A percentile compares a stretch with the other conserved stretches of the same genome.
Conservation (phyloP, 2,888 invertebrate species). For the Taphrorychus bicolor region DNA sequence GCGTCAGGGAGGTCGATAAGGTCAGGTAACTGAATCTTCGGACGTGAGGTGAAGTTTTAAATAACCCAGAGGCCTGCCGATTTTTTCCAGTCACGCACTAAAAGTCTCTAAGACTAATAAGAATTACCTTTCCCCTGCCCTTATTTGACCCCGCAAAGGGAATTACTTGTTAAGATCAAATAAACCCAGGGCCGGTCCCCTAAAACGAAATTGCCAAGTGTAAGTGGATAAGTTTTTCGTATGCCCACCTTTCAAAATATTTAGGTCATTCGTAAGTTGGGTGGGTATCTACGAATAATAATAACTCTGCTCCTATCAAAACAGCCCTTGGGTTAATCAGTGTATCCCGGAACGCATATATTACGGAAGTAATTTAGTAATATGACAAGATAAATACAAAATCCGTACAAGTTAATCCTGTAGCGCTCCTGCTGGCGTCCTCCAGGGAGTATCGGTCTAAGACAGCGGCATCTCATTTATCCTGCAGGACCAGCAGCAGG, state of each 20-base stretch:
- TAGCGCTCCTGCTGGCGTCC: slow-evolving; percentile 48
- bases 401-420: slow-evolving; percentile 56
- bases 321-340: slow-evolving; percentile 17
- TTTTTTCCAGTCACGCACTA: slow-evolving; percentile 50
- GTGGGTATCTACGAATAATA: neutral
- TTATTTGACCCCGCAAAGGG: slow-evolving; percentile 42
- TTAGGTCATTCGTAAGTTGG: neutral
- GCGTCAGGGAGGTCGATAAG: slow-evolving; percentile 27
- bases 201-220: slow-evolving; percentile 22
- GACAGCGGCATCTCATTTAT: slow-evolving; percentile 56
- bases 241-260: neutral
- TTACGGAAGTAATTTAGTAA: slow-evolving; percentile 56
- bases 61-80: slow-evolving; percentile 23
- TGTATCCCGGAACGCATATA: slow-evolving; percentile 40
- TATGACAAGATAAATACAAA: slow-evolving; percentile 59
- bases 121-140: slow-evolving; percentile 43
- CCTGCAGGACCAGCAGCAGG: slow-evolving; percentile 43
- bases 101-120: slow-evolving; percentile 50
- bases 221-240: slow-evolving; percentile 3
- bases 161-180: slow-evolving; percentile 40
- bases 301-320: slow-evolving; percentile 1
- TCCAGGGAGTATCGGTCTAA: slow-evolving; percentile 56
- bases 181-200: slow-evolving; percentile 17
- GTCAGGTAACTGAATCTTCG: slow-evolving; percentile 51
- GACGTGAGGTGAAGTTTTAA: slow-evolving; percentile 47